Base-by-base conservation (phyloP, 1,140 invertebrate species). In the Paraescarpia echinospica region DNA sequence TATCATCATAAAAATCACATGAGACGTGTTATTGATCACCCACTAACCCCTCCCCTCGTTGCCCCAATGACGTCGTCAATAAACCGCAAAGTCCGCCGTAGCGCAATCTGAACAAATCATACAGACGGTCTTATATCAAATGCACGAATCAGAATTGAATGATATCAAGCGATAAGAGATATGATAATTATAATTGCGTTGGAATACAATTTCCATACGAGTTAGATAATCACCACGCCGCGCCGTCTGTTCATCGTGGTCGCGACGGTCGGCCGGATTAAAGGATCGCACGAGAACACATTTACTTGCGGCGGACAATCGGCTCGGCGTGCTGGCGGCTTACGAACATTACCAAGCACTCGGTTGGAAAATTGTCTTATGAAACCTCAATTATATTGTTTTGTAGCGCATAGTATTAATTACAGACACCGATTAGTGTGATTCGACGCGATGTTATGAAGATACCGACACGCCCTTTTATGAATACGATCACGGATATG, bases 121-220 rank as follows among this genome's bases (percentile, higher is more conserved):
- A 12, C 27, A 6, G 59, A 18, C 27, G 59, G 59, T 77, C 59
- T 77, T 77, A 77, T 77, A 77, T 77, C 18, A 77, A 77, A 77
- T 77, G 59, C 59, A 77, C 59, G 59, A 77, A 77, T 77, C 59
- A 27, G 59, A 77, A 77, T 77, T 77, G 59, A 77, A 77, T 77
- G 59, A 77, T 77, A 77, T 77, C 59, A 77, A 77, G 59, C 59
- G 59, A 77, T 77, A 77, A 77, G 59, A 77, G 59, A 77, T 77
- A 77, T 77, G 59, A 77, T 77, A 77, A 77, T 77, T 77, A 77
- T 77, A 77, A 77, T 77, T 77, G 59, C 59, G 59, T 77, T 77
- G 59, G 59, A 77, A 77, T 27, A 77, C 59, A 77, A 77, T 77
- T 77, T 77, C 59, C 59, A 77, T 77, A 77, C 27, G 59, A 77